Evolutionary conservation across 2,888 invertebrate species (phyloP), one percentile per base, ranked within the genome.

Genomic region (Protonemura montana): DNA sequence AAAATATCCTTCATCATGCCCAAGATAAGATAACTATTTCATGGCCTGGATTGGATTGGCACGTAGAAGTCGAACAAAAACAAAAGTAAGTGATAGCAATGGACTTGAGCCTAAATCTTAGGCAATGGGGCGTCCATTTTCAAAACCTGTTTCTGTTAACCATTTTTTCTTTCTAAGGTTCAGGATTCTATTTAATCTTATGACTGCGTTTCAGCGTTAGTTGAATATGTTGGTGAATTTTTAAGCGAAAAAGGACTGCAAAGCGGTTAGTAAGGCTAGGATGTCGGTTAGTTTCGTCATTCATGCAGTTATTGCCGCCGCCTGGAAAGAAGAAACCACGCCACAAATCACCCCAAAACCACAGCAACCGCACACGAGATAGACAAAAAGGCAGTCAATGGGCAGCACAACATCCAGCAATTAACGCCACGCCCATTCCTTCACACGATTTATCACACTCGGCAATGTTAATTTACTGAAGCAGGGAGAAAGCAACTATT

Each of bases 291-390:
- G 59, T 76, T 84, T 35, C 82, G 59, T 42, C 76, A 76, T 81
- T 59, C 86, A 87, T 88, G 87, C 88, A 87, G 88, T 87, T 88
- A 88, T 86, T 87, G 88, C 82, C 88, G 87, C 85, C 88, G 87
- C 86, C 88, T 88, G 88, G 87, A 88, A 88, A 86, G 87, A 81
- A 86, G 76, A 86, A 78, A 87, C 85, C 85, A 86, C 83, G 77
- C 41, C 76, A 85, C 81, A 81, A 81, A 86, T 86, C 86, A 87
- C 86, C 80, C 81, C 85, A 87, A 86, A 80, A 77, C 76, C 85
- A 76, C n/a, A 87, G n/a, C 82, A 83, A 83, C 41, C 41, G 3
- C 82, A 83, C 82, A 83, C 16, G 13, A 7, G 30, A 82, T 35
- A 30, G 21, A 78, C 6, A 16, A 10, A 78, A 35, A 35, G 35